These are phyloP conservation scores for Callionymus lyra DNA, from an alignment of 2,113 vertebrate species.

Conservation along the genomic window DNA sequence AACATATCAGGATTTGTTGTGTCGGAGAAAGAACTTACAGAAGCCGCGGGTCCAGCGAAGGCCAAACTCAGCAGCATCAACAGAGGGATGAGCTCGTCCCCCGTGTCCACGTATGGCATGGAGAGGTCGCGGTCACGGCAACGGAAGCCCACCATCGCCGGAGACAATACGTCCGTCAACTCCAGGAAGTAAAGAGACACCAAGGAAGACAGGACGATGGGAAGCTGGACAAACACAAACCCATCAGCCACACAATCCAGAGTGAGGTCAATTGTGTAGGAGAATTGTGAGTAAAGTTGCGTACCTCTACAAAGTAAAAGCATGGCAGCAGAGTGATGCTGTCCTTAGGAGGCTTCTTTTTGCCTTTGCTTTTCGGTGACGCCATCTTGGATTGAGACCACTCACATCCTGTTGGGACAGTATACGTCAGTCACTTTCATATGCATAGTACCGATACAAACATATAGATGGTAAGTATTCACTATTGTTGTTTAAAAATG, in stretches of 20 bases:
- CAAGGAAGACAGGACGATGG: slow-evolving; percentile 88
- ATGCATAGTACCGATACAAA: too few species aligned
- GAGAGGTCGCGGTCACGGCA: slow-evolving; percentile 86
- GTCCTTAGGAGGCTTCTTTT: slow-evolving; percentile 77
- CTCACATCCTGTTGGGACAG: slow-evolving; percentile 43
- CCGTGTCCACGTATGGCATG: slow-evolving; percentile 92
- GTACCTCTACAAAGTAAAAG: slow-evolving; percentile 86
- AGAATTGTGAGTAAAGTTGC: neutral
- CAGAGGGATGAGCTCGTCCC: slow-evolving; percentile 87
- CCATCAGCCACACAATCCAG: neutral
- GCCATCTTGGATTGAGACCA: slow-evolving; percentile 59
- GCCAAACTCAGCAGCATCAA: slow-evolving; percentile 94
- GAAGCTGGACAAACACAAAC: slow-evolving; percentile 61
- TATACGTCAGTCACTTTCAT: neutral
- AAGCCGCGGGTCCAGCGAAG: slow-evolving; percentile 84
- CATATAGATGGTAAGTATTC: too few species aligned
- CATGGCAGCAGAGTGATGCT: slow-evolving; percentile 85
- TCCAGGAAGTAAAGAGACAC: slow-evolving; percentile 95
- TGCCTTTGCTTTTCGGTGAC: slow-evolving; percentile 70
- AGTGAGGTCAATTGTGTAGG: neutral
- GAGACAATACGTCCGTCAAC: slow-evolving; percentile 87
- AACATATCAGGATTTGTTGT: too few species aligned
- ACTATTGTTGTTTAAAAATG: too few species aligned
- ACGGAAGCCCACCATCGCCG: slow-evolving; percentile 86
- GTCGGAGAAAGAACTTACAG: slow-evolving; percentile 65